A percentile compares a stretch with the other conserved stretches of the same genome.
Evolutionary conservation across 1,140 invertebrate species (phyloP).

Genomic region (Dryas iulia): DNA sequence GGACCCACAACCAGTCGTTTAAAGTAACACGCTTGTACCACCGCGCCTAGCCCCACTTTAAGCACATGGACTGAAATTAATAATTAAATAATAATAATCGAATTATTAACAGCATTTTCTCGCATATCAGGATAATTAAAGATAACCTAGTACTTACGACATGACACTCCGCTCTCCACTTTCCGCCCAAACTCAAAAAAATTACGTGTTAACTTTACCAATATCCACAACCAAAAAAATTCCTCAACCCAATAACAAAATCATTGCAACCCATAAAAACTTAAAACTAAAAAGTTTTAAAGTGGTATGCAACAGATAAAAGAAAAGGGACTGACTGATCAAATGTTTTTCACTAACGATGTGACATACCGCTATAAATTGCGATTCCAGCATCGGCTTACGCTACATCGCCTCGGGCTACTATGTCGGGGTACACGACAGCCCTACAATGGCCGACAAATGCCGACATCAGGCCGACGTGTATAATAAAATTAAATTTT

Average conservation of each 20-base stretch:
- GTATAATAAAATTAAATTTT: constrained; percentile 9
- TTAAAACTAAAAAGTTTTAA: not conserved
- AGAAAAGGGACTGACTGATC: constrained; percentile 2
- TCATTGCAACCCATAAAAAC: not conserved
- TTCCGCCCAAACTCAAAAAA: no score
- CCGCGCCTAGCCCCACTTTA: no score
- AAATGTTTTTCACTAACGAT: constrained; percentile 22
- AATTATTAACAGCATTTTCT: no score
- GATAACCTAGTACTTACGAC: no score
- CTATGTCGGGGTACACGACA: constrained; percentile 19
- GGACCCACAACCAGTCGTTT: no score
- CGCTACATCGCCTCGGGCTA: constrained; percentile 17
- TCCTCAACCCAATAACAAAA: not conserved
- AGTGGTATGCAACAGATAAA: constrained; percentile 2
- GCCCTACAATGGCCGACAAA: constrained; percentile 27
- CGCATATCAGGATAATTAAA: no score
- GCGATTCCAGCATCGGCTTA: constrained; percentile 11
- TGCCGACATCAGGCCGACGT: constrained; percentile 21
- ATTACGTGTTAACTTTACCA: no score
- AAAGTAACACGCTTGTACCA: no score
- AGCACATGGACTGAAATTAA: no score
- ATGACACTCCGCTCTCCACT: no score
- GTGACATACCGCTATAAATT: constrained; percentile 22
- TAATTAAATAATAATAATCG: no score
- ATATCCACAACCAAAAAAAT: no score